These are phyloP conservation scores for Myripristis murdjan DNA, from an alignment of 2,797 vertebrate genomes.

Conservation along the genomic window DNA sequence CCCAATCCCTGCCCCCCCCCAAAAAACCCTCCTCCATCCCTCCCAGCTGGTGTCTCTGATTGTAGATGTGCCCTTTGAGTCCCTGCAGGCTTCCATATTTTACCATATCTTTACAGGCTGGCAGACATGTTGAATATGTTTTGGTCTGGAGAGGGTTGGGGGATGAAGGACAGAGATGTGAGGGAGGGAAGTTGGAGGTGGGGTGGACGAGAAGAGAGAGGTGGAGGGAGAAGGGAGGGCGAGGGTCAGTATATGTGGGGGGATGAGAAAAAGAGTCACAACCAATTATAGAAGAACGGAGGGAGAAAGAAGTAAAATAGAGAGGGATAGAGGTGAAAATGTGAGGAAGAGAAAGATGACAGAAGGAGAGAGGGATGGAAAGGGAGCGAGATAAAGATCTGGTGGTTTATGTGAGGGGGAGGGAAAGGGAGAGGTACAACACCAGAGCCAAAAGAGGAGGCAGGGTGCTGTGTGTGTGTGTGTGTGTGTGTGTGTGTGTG, in stretches of 20 bases:
- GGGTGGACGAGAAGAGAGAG: not conserved
- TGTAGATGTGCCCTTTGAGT: constrained; percentile 68
- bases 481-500: constrained; percentile 11
- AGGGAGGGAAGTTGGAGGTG: constrained; percentile 1
- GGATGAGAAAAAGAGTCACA: not conserved
- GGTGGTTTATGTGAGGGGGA: not conserved
- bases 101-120: constrained; percentile 71
- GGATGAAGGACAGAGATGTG: constrained; percentile 11
- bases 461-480: not conserved
- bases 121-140: constrained; percentile 62
- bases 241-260: not conserved
- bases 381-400: not conserved
- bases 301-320: not conserved
- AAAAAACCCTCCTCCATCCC: not conserved
- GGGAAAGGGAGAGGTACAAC: not conserved
- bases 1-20: constrained; percentile 37
- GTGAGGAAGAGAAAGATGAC: not conserved
- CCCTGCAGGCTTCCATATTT: constrained; percentile 78
- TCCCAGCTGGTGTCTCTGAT: constrained; percentile 53
- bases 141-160: constrained; percentile 18
- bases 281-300: constrained; percentile 8
- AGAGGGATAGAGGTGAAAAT: not conserved
- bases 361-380: constrained; percentile 16
- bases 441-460: not conserved
- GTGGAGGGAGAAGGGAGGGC: not conserved